Evolutionary conservation across 2,888 invertebrate species (phyloP), one percentile per base, ranked within the genome.

Genomic region (Tenthredo distinguenda): DNA sequence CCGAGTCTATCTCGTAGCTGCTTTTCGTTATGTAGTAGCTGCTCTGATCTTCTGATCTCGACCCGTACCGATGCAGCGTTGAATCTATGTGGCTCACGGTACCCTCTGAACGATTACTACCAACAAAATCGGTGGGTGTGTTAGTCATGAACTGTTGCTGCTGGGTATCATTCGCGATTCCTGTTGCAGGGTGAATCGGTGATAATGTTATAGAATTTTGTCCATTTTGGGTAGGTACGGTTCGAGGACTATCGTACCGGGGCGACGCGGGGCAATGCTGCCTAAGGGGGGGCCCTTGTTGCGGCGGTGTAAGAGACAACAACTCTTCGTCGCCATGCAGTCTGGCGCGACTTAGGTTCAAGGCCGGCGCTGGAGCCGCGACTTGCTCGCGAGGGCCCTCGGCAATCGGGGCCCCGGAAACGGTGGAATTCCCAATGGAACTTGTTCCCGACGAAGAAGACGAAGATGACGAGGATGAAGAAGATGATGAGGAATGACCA

Each of bases 311-410:
- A 83, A 71, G 83, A 83, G 83, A 83, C 83, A 83, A 83, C 83
- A 83, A 68, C 83, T 83, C 83, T 90, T 91, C 92, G 93, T 92
- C 93, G 93, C 93, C 93, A 90, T 92, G 94, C 94, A 93, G 94
- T 94, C 94, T 94, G 92, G 93, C 92, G 91, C 92, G 92, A 90
- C 92, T 92, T 91, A 93, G 94, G 94, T 94, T 94, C 94, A 94
- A 94, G 93, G 94, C 93, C 92, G 94, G 92, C 91, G 92, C 90
- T 84, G 87, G 87, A 87, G 89, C 90, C 90, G 91, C 90, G 91
- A 91, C 87, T 87, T 87, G 88, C 88, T 88, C 87, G 89, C 88
- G 87, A 74, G 86, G 87, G 88, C 89, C 89, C 87, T 89, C 85
- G 85, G 68, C 83, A 83, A 71, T 84, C 87, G 88, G 87, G 87